Conservation (phyloP, 2,888 invertebrate species). For the Dasypogon diadema region DNA sequence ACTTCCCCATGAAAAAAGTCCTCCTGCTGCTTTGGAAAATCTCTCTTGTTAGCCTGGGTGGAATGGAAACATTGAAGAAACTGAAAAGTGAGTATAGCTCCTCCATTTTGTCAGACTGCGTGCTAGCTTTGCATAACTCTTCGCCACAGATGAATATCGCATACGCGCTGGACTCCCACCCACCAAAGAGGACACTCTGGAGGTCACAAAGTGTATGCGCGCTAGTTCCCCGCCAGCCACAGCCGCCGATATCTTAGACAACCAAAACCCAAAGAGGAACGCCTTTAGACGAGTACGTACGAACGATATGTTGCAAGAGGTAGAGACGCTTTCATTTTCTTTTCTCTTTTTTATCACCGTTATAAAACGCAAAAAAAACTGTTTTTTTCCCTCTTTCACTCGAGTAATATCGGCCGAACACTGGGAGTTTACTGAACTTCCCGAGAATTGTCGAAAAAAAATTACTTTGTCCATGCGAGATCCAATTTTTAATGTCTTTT, state of each 20-base stretch:
- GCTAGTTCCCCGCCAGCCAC: conserved; percentile 95
- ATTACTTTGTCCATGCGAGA: too few relatives aligned
- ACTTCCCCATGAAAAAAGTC: conserved; percentile 99
- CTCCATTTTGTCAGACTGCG: too few relatives aligned
- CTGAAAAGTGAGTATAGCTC: conserved; percentile 75
- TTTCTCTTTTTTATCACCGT: conserved; percentile 41
- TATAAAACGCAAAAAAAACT: conserved; percentile 7
- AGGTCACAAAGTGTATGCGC: conserved; percentile 93
- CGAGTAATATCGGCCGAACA: too few relatives aligned
- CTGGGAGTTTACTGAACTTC: not conserved
- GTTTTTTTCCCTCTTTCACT: not conserved
- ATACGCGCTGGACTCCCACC: conserved; percentile 79
- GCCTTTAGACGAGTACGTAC: conserved; percentile 75
- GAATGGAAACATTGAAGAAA: conserved; percentile 84
- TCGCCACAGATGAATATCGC: conserved; percentile 74
- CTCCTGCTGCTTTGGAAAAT: conserved; percentile 96
- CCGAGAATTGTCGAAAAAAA: too few relatives aligned
- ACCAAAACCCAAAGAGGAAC: conserved; percentile 83
- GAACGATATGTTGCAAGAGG: conserved; percentile 59
- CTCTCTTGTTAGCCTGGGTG: conserved; percentile 91
- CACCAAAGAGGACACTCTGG: conserved; percentile 91
- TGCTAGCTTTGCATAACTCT: too few relatives aligned
- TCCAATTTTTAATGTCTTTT: too few relatives aligned
- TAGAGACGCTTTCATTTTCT: conserved; percentile 55
- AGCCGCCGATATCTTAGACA: conserved; percentile 89